phyloP scores from a whole-genome alignment of 2,113 vertebrate species.

The Setophaga coronata region DNA sequence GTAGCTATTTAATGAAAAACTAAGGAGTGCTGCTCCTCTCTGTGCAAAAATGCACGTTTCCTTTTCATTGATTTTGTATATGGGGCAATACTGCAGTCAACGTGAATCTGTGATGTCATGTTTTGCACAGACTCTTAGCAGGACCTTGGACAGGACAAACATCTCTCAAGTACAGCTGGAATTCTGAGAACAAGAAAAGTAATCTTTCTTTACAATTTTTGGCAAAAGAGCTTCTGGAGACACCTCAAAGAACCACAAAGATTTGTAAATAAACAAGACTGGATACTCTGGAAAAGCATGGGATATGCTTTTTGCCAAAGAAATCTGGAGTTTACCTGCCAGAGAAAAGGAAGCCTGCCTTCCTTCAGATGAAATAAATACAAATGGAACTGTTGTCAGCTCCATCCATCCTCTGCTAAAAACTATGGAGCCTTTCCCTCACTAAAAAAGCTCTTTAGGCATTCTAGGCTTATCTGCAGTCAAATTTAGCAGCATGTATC shows the following conservation, averaged over 20 bases:
- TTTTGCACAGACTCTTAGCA: neutral
- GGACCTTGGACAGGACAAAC: neutral
- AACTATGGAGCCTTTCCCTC: neutral
- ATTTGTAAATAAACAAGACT: neutral
- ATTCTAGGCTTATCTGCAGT: neutral
- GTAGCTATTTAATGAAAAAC: neutral
- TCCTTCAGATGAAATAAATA: neutral
- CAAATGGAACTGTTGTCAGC: neutral
- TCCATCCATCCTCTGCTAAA: neutral
- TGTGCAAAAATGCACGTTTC: neutral
- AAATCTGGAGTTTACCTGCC: neutral
- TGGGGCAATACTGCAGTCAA: neutral
- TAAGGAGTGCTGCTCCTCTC: too few relatives aligned
- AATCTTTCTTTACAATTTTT: neutral
- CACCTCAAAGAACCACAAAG: neutral
- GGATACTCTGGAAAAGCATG: neutral
- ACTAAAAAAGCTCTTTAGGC: neutral
- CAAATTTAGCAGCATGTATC: conserved; percentile 11
- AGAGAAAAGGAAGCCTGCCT: neutral
- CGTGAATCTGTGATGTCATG: neutral
- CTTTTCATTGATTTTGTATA: neutral
- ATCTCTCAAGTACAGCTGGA: neutral
- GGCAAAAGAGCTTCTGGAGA: neutral
- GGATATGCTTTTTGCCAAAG: neutral
- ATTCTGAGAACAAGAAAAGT: neutral